Percentiles rank a stretch among this genome's conserved stretches.
Conservation (phyloP, 2,888 invertebrate genomes). For the Linyphia triangularis region DNA sequence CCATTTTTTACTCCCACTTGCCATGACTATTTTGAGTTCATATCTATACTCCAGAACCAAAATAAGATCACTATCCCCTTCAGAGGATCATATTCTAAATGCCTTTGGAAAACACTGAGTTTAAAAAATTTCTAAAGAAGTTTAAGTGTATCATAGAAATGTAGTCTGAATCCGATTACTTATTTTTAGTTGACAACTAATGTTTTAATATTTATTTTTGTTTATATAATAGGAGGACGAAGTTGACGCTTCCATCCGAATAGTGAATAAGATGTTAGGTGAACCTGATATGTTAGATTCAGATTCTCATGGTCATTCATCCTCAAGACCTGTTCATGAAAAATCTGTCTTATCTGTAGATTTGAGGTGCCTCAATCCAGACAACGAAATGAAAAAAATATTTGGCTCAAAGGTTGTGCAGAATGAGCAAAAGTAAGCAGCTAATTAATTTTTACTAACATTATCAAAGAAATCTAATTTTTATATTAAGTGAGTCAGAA, state of each 20-base stretch:
- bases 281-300: conserved; percentile 79
- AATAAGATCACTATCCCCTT: no score
- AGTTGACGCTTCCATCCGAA: conserved; percentile 84
- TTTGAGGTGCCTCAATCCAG: conserved; percentile 87
- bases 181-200: neutral
- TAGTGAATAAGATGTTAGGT: conserved; percentile 85
- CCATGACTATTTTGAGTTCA: no score
- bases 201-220: neutral
- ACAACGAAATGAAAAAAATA: conserved; percentile 89
- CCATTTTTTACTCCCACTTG: no score
- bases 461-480: neutral
- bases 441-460: neutral
- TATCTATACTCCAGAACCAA: no score
- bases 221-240: conserved; percentile 82
- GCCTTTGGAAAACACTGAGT: no score
- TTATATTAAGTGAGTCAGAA: neutral
- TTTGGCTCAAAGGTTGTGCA: conserved; percentile 90
- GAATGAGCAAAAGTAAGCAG: conserved; percentile 83
- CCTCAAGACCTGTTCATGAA: conserved; percentile 75
- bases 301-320: conserved; percentile 1
- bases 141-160: no score
- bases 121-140: no score
- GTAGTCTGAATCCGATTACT: no score
- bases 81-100: no score
- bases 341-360: conserved; percentile 84